These are phyloP conservation scores for Aphis craccivora DNA, from an alignment of 1,140 invertebrate genomes.

Conservation along the genomic window DNA sequence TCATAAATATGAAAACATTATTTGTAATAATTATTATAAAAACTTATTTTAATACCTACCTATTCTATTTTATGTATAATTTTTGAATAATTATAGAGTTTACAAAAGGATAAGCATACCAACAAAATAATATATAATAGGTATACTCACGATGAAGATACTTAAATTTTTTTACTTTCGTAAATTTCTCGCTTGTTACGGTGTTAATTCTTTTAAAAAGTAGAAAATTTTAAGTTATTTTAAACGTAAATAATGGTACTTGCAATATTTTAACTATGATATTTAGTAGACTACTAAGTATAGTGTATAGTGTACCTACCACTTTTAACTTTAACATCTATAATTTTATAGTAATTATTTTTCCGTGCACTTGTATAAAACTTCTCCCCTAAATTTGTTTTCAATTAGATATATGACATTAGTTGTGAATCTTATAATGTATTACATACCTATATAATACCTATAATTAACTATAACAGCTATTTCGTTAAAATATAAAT, in stretches of 20 bases:
- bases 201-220: neutral
- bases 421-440: too few species aligned
- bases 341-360: too few species aligned
- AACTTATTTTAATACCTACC: neutral
- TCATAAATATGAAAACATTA: neutral
- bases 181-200: neutral
- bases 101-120: neutral
- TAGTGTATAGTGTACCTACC: too few species aligned
- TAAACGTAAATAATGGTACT: too few species aligned
- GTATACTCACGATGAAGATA: neutral
- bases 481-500: neutral
- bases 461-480: neutral
- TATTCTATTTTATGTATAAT: too few species aligned
- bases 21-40: neutral
- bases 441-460: too few species aligned
- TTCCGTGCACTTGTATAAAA: neutral
- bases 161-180: neutral
- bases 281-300: too few species aligned
- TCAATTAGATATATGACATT: too few species aligned
- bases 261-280: too few species aligned
- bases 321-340: too few species aligned
- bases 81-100: too few species aligned
- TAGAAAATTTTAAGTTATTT: neutral
- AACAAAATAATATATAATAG: neutral
- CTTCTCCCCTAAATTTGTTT: too few species aligned